Evolutionary conservation across 2,888 invertebrate genomes (phyloP), one percentile per base, ranked within the genome.

Genomic region (Kryphioiulus occultus): DNA sequence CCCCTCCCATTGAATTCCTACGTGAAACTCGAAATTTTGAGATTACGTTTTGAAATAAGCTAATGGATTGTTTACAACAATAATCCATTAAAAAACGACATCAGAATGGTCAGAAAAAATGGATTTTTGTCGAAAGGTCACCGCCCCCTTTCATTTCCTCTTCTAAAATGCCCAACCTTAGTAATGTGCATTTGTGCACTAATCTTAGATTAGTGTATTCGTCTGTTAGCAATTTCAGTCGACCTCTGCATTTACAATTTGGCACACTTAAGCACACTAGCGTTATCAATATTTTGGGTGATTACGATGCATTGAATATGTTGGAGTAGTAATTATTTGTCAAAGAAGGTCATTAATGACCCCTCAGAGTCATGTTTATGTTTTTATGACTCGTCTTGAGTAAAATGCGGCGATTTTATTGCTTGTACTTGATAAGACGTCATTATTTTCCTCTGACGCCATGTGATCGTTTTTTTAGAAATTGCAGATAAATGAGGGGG

Each of bases 1-100:
- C 39, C 9, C 39, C 9, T 39, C 39, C 39, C 47, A 47, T 15
- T 47, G 47, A 47, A 47, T 47, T 47, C 47, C 47, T 47, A 47
- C 26, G 26, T 12, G 68, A 68, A 68, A 68, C 68, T 9, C 22
- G 22, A 19, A 68, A 10, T 68, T 26, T 26, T 68, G n/a, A 68
- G 9, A 26, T 68, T 68, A 68, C 26, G 19, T 68, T 68, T 68
- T 68, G 10, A 68, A 26, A n/a, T n/a, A 68, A 68, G 26, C 68
- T 68, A 22, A 12, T 22, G 22, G 68, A 68, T 68, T 68, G 68
- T 68, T 68, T 68, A 68, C 68, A 68, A 68, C 68, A 68, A 68
- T 68, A 68, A 68, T 68, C 26, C 68, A 68, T 68, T 68, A 39
- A 68, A 26, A 68, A 68, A 68, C 59, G 59, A 7, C 59, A 59